These are phyloP conservation scores for Falco naumanni DNA, from an alignment of 2,797 vertebrate genomes.

Conservation along the genomic window DNA sequence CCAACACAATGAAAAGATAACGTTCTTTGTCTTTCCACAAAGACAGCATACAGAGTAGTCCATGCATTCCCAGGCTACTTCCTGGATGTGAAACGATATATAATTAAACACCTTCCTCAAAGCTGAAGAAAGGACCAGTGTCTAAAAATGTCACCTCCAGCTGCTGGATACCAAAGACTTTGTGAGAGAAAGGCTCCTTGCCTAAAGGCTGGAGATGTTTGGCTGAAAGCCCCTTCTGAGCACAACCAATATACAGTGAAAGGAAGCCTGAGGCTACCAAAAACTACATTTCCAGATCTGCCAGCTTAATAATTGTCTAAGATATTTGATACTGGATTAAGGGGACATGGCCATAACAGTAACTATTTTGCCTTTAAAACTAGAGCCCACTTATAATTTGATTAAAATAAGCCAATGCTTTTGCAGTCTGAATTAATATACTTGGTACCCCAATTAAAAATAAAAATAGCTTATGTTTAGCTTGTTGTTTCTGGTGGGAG, in stretches of 20 bases:
- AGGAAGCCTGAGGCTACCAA: not conserved
- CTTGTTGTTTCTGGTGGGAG: not conserved
- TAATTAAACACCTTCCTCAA: conserved; percentile 3
- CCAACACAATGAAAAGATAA: not conserved
- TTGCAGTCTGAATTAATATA: not conserved
- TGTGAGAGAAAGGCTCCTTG: not conserved
- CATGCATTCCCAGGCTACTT: not conserved
- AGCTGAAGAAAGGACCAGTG: not conserved
- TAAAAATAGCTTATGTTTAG: not conserved
- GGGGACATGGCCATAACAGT: not conserved
- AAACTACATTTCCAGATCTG: not conserved
- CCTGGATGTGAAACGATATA: not conserved
- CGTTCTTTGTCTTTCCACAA: conserved; percentile 23
- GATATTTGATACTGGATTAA: not conserved
- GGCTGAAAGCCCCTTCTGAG: not conserved
- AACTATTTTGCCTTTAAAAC: not conserved
- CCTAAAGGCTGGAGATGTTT: not conserved
- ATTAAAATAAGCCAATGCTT: not conserved
- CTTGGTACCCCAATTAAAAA: not conserved
- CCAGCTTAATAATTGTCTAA: not conserved
- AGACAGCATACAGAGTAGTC: not conserved
- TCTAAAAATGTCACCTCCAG: not conserved
- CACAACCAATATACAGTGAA: not conserved
- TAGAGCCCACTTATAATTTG: not conserved
- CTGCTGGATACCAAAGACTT: not conserved